Percentiles rank a stretch among this genome's conserved stretches.
These are phyloP conservation scores for Myathropa florea DNA, from an alignment of 2,888 invertebrate species.

Conservation along the genomic window DNA sequence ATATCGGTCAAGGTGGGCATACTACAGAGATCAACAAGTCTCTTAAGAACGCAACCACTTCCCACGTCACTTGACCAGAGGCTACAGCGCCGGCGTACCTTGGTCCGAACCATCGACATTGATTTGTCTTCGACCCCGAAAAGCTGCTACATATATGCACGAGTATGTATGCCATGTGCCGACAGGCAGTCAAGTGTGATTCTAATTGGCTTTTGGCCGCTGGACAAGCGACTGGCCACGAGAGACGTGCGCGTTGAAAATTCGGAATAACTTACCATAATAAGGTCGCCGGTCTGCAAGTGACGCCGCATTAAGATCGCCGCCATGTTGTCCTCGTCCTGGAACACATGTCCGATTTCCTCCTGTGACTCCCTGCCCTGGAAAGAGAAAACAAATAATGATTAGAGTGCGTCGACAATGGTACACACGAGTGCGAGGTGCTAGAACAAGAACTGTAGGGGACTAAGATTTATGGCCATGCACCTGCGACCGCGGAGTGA, in stretches of 20 bases:
- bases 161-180: slow-evolving; percentile 18
- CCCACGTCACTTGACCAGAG: slow-evolving; percentile 50
- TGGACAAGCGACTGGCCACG: background rate
- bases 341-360: slow-evolving; percentile 92
- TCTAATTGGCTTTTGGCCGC: slow-evolving; percentile 52
- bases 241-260: background rate
- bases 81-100: slow-evolving; percentile 14
- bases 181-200: slow-evolving; percentile 22
- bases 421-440: no score
- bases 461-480: slow-evolving; percentile 6
- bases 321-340: slow-evolving; percentile 92
- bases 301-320: slow-evolving; percentile 92
- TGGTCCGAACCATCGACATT: slow-evolving; percentile 59
- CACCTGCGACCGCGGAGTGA: slow-evolving; percentile 40
- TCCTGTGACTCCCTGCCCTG: slow-evolving; percentile 81
- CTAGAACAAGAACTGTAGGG: background rate
- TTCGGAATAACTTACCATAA: slow-evolving; percentile 87
- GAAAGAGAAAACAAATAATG: slow-evolving; percentile 73
- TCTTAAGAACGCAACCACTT: slow-evolving; percentile 51
- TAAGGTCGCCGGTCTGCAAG: slow-evolving; percentile 88
- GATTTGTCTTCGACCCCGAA: slow-evolving; percentile 60
- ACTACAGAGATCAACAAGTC: slow-evolving; percentile 5
- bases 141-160: background rate
- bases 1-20: slow-evolving; percentile 67
- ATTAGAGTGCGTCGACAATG: slow-evolving; percentile 18